Evolutionary conservation across 2,113 vertebrate species (phyloP).

Genomic region (Deroptyus accipitrinus): DNA sequence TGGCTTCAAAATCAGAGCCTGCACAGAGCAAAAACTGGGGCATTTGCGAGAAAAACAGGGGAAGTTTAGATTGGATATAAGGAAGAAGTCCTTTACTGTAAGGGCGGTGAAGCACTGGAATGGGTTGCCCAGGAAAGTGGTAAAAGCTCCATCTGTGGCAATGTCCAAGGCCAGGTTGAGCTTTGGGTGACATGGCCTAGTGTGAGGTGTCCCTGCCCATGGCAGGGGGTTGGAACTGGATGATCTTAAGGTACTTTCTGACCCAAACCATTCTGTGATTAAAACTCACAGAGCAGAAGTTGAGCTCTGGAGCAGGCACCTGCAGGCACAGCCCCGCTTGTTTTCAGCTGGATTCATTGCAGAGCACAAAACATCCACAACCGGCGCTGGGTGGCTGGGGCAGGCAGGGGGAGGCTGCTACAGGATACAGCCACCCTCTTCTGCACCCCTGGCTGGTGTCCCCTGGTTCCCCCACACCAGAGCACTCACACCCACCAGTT

Average conservation of each 20-base stretch:
- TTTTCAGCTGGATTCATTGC: background rate
- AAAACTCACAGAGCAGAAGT: background rate
- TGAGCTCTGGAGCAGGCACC: background rate
- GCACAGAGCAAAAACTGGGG: background rate
- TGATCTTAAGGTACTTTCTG: background rate
- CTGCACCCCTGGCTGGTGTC: fast-evolving
- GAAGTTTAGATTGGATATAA: background rate
- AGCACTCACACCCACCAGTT: background rate
- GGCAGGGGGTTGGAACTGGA: background rate
- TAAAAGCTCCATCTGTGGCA: background rate
- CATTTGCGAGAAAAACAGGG: background rate
- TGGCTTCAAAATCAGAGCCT: background rate
- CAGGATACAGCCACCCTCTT: background rate
- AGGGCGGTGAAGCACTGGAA: background rate
- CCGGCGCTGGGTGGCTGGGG: background rate
- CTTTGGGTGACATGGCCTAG: background rate
- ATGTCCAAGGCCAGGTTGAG: background rate
- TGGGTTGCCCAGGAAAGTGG: background rate
- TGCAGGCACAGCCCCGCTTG: background rate
- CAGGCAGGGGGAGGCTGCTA: background rate
- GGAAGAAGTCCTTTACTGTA: background rate
- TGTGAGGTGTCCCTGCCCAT: background rate
- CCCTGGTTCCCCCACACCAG: background rate
- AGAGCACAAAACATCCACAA: background rate
- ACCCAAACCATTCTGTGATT: background rate